Evolutionary conservation across 1,140 invertebrate species (phyloP), one percentile per base, ranked within the genome.

Genomic region (Nymphalis io): DNA sequence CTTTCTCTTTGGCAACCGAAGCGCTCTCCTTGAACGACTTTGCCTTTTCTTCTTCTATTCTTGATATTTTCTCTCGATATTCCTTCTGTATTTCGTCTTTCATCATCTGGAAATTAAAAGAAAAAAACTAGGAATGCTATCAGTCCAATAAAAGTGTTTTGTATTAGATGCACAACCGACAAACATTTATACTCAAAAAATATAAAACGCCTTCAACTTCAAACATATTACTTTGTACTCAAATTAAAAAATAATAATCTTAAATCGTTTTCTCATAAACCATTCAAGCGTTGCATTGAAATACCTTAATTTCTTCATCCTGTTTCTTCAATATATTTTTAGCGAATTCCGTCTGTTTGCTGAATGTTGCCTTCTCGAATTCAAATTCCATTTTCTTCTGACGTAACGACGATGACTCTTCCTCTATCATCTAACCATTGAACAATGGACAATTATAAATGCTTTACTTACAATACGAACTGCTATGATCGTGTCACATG

Each of bases 301-400:
- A n/a, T 46, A 89, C 89, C 82, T 89, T 91, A 5, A 91, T 73
- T 80, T 91, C 89, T 61, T 90, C 89, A 44, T 91, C 87, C 61
- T 89, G 88, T 70, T 87, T 89, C 59, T 91, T 91, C 0, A 91
- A 68, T n/a, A 90, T 66, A 68, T 84, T 91, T 59, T 91, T 91
- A 8, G 89, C 89, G 72, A 89, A 88, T 73, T 92, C 90, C 1
- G 88, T 91, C 78, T 92, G 89, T 68, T 90, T 90, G 70, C 74
- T 86, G 42, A 91, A 89, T 4, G 84, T 89, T 12, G 90, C 87
- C 48, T 88, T 92, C 72, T 92, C 91, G 64, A 89, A 89, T 74
- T 92, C 89, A 75, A 92, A 89, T 62, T 92, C 89, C 86, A 90
- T 87, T 78, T 80, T 87, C 73, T 88, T 91, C 63, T 92, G 85